Conservation (phyloP, 2,888 invertebrate species). For the Rhagophthalmus giganteus region DNA sequence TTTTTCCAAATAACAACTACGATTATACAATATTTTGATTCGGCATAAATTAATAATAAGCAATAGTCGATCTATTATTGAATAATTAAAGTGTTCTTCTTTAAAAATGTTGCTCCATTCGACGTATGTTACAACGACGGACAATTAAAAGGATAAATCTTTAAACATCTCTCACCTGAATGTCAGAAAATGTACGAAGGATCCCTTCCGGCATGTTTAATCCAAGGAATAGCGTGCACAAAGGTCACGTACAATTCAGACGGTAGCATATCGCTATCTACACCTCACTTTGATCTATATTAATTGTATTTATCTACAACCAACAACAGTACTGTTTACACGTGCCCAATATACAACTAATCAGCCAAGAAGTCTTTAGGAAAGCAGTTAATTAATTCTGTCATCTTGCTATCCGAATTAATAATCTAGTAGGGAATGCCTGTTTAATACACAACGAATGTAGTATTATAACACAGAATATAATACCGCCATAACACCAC, state of each 20-base stretch:
- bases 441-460: constrained; percentile 19
- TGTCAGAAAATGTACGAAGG: constrained; percentile 48
- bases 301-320: constrained; percentile 36
- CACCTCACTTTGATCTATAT: constrained; percentile 36
- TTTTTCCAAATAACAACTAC: too few relatives aligned
- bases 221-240: constrained; percentile 43
- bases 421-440: too few relatives aligned
- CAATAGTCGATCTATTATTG: too few relatives aligned
- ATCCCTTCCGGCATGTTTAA: constrained; percentile 52
- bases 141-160: constrained; percentile 1
- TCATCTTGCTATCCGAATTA: constrained; percentile 27
- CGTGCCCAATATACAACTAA: constrained; percentile 29
- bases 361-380: constrained; percentile 29
- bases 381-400: constrained; percentile 29
- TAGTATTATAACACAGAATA: constrained; percentile 20
- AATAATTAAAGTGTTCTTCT: too few relatives aligned
- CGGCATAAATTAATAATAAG: too few relatives aligned
- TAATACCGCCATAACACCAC: constrained; percentile 19
- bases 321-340: constrained; percentile 23
- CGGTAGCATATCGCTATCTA: constrained; percentile 48
- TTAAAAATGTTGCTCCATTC: neutral
- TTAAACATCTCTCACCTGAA: constrained; percentile 44
- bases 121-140: neutral
- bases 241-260: constrained; percentile 49
- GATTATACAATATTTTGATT: too few relatives aligned